Evolutionary conservation across 1,140 invertebrate species (phyloP).

Genomic region (Drosophila nannoptera): DNA sequence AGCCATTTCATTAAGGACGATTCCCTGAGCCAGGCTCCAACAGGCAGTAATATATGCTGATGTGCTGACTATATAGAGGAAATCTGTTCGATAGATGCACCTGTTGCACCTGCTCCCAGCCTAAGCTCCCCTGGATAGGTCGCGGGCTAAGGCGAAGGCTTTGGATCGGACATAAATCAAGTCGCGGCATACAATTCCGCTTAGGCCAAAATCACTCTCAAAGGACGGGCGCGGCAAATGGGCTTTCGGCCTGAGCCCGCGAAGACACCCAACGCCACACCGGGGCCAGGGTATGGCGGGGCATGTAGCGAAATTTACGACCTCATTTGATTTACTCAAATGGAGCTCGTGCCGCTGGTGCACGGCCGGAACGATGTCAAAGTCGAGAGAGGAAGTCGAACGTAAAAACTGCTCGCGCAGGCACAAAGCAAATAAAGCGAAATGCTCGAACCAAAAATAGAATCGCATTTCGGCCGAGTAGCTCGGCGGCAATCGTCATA

Average conservation of each 20-base stretch:
- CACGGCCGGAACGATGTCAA: slow-evolving; percentile 31
- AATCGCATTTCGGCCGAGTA: slow-evolving; percentile 21
- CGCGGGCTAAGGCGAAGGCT: no score
- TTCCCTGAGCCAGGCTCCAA: no score
- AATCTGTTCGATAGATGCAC: no score
- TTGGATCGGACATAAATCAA: no score
- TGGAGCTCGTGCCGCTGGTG: slow-evolving; percentile 26
- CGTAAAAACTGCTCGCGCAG: slow-evolving; percentile 41
- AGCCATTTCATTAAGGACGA: background rate
- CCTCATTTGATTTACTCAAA: slow-evolving; percentile 73
- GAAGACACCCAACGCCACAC: background rate
- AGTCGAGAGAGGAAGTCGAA: slow-evolving; percentile 6
- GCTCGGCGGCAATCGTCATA: slow-evolving; percentile 51
- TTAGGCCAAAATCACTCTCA: no score
- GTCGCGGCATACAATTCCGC: no score
- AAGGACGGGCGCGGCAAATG: no score
- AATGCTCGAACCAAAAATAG: slow-evolving; percentile 31
- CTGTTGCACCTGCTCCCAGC: no score
- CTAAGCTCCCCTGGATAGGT: no score
- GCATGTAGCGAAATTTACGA: slow-evolving; percentile 51
- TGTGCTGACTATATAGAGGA: no score
- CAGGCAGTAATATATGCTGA: no score
- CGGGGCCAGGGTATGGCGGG: background rate
- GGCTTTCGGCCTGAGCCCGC: no score
- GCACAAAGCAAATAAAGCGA: slow-evolving; percentile 21